These are phyloP conservation scores for Euglossa dilemma DNA, from an alignment of 1,140 invertebrate species.

Conservation along the genomic window DNA sequence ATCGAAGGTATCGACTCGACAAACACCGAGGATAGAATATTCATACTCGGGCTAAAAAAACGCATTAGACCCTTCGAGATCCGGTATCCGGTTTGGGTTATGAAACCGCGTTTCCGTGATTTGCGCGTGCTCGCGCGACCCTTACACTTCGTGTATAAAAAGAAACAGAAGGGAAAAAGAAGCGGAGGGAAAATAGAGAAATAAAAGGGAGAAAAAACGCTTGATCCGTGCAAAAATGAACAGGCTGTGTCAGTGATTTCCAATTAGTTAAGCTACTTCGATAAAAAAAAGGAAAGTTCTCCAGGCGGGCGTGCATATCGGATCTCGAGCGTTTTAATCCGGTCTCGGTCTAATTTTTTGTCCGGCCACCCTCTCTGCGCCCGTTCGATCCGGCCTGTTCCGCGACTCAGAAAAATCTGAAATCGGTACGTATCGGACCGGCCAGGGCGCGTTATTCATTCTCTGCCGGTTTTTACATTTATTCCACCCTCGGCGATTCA, in stretches of 20 bases:
- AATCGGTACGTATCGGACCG: neutral
- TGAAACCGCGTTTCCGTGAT: neutral
- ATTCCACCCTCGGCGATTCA: neutral
- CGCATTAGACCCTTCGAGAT: too few relatives aligned
- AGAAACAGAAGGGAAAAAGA: neutral
- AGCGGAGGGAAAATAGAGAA: neutral
- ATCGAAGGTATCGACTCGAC: neutral
- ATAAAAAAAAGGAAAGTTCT: neutral
- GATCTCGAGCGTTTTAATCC: neutral
- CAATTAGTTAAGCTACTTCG: neutral
- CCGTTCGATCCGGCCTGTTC: neutral
- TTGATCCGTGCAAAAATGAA: neutral
- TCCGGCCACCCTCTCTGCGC: neutral
- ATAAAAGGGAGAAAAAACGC: neutral
- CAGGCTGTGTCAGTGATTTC: neutral
- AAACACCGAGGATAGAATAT: too few relatives aligned
- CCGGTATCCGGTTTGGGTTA: neutral
- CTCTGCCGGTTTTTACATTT: neutral
- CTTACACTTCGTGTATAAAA: too few relatives aligned
- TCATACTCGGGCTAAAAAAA: too few relatives aligned
- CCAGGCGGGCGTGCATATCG: neutral
- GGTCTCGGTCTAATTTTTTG: too few relatives aligned
- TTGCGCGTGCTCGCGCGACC: too few relatives aligned
- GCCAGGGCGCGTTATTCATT: neutral
- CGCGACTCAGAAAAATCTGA: neutral